Conservation (phyloP, 2,888 invertebrate genomes). For the Chloroclystis v-ata region DNA sequence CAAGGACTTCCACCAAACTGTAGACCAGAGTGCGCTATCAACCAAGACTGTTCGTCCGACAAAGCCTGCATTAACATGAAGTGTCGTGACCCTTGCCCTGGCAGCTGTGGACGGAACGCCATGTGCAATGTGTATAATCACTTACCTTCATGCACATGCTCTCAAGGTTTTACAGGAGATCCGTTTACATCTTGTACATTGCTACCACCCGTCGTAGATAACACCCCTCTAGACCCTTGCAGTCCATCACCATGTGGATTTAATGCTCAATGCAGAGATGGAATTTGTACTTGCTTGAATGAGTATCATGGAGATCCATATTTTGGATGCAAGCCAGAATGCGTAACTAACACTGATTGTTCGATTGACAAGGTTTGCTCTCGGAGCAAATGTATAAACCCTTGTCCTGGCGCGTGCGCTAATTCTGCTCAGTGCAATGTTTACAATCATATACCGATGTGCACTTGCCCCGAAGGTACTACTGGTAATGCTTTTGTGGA, state of each 20-base stretch:
- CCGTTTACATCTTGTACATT: constrained; percentile 82
- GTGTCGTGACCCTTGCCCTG: constrained; percentile 85
- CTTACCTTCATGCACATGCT: constrained; percentile 82
- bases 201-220: constrained; percentile 69
- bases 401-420: constrained; percentile 85
- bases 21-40: constrained; percentile 84
- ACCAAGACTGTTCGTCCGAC: constrained; percentile 84
- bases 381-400: constrained; percentile 84
- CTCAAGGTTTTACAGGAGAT: constrained; percentile 85
- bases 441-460: constrained; percentile 82
- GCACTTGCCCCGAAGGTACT: constrained; percentile 81
- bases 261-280: constrained; percentile 80
- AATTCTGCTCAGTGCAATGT: constrained; percentile 77
- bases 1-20: constrained; percentile 86
- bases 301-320: constrained; percentile 87
- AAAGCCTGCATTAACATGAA: constrained; percentile 85
- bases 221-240: constrained; percentile 79
- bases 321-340: constrained; percentile 86
- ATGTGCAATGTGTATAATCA: constrained; percentile 82
- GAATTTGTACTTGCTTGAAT: constrained; percentile 82
- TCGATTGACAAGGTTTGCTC: constrained; percentile 82
- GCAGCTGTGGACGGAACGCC: constrained; percentile 82
- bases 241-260: constrained; percentile 84
- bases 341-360: constrained; percentile 86
- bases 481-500: constrained; percentile 84